phyloP scores from a whole-genome alignment of 2,888 invertebrate genomes.

The Tetranychus truncatus region DNA sequence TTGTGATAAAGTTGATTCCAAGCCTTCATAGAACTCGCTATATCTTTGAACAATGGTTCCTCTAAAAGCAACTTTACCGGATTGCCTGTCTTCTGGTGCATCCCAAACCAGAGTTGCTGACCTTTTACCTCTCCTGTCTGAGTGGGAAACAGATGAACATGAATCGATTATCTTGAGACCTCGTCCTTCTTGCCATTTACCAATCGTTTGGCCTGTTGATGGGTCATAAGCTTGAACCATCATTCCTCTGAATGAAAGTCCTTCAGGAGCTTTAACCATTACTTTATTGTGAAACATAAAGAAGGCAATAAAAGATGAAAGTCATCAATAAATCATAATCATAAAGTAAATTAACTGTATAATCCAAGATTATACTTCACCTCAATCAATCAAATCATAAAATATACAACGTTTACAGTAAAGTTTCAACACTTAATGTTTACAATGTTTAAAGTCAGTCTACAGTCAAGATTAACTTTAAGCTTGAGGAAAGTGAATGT shows the following conservation, averaged over 20 bases:
- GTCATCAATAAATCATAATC: not conserved
- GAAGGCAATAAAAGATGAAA: not conserved
- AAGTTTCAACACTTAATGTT: no score
- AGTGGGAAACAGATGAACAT: constrained; percentile 25
- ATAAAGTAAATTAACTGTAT: not conserved
- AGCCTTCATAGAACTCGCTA: constrained; percentile 21
- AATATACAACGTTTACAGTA: no score
- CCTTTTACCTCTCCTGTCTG: constrained; percentile 23
- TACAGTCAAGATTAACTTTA: no score
- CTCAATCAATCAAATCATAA: not conserved
- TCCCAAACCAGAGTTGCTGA: constrained; percentile 26
- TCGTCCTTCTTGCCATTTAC: constrained; percentile 22
- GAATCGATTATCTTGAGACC: constrained; percentile 23
- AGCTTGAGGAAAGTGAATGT: no score
- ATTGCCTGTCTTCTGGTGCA: constrained; percentile 19
- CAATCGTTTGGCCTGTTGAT: constrained; percentile 21
- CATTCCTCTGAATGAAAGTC: constrained; percentile 24
- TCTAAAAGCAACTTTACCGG: constrained; percentile 24
- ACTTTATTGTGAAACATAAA: not conserved
- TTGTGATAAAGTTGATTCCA: constrained; percentile 5
- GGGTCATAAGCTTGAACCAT: constrained; percentile 26
- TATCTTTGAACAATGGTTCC: constrained; percentile 25
- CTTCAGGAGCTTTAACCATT: constrained; percentile 18
- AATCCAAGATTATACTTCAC: not conserved
- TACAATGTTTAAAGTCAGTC: no score